phyloP scores from a whole-genome alignment of 2,888 invertebrate genomes.

The Agonopterix subpropinquella region DNA sequence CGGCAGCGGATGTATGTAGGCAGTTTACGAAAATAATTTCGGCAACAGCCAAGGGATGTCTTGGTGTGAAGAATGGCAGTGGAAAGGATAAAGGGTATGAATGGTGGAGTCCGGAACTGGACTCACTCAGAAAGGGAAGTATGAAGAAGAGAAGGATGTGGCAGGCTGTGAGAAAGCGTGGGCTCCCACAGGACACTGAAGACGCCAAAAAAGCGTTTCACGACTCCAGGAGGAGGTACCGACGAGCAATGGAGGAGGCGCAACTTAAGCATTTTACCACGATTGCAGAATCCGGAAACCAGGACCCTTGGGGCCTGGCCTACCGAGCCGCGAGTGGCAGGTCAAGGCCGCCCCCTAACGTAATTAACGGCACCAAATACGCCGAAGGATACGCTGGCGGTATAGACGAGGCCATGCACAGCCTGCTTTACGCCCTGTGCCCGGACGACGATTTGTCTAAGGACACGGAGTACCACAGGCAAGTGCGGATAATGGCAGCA shows the following conservation, averaged over 20 bases:
- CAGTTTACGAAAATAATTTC: background rate
- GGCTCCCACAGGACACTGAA: no score
- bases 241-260: slow-evolving; percentile 6
- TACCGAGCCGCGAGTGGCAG: slow-evolving; percentile 9
- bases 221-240: background rate
- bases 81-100: background rate
- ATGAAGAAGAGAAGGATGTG: background rate
- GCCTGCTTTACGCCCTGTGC: background rate
- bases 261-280: slow-evolving; percentile 2
- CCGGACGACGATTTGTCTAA: background rate
- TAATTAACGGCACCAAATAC: background rate
- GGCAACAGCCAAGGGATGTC: background rate
- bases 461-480: background rate
- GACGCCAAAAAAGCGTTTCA: background rate
- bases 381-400: background rate
- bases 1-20: background rate
- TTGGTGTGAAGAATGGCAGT: background rate
- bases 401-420: background rate
- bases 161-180: no score
- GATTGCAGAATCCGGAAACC: slow-evolving; percentile 10
- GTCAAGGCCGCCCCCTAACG: slow-evolving; percentile 1
- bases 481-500: background rate
- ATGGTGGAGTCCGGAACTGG: background rate
- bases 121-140: background rate
- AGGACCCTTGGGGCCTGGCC: slow-evolving; percentile 14